Evolutionary conservation across 2,888 invertebrate genomes (phyloP), one percentile per base, ranked within the genome.

Genomic region (Mayetiola destructor): DNA sequence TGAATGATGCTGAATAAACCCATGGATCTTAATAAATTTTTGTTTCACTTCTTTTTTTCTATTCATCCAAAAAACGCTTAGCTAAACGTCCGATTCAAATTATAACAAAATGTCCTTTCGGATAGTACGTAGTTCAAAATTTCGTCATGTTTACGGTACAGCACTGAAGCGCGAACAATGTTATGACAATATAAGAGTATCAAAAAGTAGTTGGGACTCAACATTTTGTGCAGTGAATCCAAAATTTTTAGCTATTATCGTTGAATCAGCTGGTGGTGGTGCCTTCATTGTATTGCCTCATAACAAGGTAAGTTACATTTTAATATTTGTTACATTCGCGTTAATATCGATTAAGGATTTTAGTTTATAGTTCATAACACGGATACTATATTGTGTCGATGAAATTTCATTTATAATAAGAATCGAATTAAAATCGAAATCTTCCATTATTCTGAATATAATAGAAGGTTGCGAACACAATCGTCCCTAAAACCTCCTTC

Each of bases 171-270:
- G 95, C 72, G 95, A 96, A 72, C 90, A 92, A 76, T 95, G 95
- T 76, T 96, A 92, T 77, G 96, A 97, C 76, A 94, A 94, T 75
- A 85, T 97, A 68, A 79, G 93, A 71, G 94, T 96, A 62, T 94
- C 94, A 62, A 93, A 95, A 74, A 94, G 94, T 70, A 94, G 95
- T 57, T 96, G 96, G 89, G 97, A 97, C 73, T 92, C 94, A 61
- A 93, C 93, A 63, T 96, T 96, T 75, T 96, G 95, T 78, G 92
- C 94, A 64, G 95, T 96, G 66, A 97, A 97, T 76, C 96, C 96
- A 55, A 95, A 94, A 75, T 95, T 94, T 76, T 77, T 96, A 70
- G 95, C 96, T 63, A 91, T 95, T 68, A 95, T 95, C 69, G 93
- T 94, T 53, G 96, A 97, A 73, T 92, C 92, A 57, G 94, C 93